phyloP scores from a whole-genome alignment of 92 coral and sea anemone species.

The Pocillopora meandrina region DNA sequence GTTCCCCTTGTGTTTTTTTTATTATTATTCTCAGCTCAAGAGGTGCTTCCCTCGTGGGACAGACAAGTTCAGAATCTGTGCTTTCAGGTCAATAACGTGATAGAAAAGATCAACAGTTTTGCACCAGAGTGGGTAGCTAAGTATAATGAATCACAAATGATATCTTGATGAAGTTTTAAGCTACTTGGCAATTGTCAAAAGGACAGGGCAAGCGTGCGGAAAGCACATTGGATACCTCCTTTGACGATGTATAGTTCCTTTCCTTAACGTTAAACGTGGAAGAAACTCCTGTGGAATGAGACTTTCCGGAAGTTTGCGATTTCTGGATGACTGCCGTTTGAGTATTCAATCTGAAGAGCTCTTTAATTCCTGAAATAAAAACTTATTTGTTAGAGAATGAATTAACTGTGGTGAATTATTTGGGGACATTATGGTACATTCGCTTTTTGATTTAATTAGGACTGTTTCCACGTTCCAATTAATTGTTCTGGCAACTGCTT shows the following conservation, averaged over 20 bases:
- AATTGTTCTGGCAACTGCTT: too few species aligned
- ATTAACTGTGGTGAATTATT: too few species aligned
- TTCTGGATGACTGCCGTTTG: too few species aligned
- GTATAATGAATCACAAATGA: conserved; percentile 88
- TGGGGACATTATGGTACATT: too few species aligned
- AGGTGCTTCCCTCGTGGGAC: conserved; percentile 99
- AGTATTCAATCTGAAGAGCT: too few species aligned
- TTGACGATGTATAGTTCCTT: not conserved
- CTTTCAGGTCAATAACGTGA: conserved; percentile 90
- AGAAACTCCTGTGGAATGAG: too few species aligned
- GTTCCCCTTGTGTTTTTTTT: not conserved
- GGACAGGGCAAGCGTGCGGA: not conserved
- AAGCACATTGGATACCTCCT: not conserved
- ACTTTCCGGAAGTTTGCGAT: too few species aligned
- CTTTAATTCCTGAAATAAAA: too few species aligned
- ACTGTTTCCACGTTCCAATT: too few species aligned
- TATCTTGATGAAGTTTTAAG: conserved; percentile 30
- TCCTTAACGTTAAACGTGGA: too few species aligned
- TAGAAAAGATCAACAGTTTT: conserved; percentile 86
- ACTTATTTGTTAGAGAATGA: too few species aligned
- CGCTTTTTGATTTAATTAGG: too few species aligned
- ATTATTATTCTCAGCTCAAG: conserved; percentile 75
- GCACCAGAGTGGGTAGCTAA: conserved; percentile 91
- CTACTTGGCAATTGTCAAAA: not conserved
- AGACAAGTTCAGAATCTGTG: conserved; percentile 97